Percentiles rank a stretch among this genome's conserved stretches.
Conservation (phyloP, 1,140 invertebrate genomes). For the Lepidurus packardi region DNA sequence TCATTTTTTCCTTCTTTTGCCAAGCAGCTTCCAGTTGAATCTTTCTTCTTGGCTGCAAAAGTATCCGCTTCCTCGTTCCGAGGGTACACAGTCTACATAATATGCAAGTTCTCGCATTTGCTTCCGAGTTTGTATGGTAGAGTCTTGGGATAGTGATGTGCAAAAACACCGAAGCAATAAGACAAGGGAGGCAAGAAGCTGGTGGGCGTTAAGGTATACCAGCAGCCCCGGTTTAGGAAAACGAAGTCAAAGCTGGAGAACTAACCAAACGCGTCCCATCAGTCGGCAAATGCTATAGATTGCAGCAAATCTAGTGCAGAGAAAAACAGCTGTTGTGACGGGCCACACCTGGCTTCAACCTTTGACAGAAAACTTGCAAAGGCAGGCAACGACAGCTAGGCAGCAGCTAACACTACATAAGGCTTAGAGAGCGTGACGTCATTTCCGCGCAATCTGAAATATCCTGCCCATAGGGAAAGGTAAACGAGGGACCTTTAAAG, state of each 20-base stretch:
- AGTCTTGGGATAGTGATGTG: neutral
- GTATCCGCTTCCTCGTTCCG: neutral
- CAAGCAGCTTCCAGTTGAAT: neutral
- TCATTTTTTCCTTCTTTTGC: neutral
- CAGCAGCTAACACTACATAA: conserved; percentile 21
- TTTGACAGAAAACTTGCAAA: conserved; percentile 22
- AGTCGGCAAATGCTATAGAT: conserved; percentile 16
- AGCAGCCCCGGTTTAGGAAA: neutral
- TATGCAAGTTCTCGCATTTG: neutral
- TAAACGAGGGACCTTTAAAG: neutral
- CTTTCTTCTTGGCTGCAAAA: neutral
- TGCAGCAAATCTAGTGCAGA: conserved; percentile 3
- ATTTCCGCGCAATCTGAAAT: conserved; percentile 1
- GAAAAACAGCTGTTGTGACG: conserved; percentile 19
- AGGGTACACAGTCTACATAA: neutral
- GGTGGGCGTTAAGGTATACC: neutral
- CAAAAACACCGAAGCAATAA: neutral
- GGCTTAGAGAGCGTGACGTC: neutral
- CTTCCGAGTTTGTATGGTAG: neutral
- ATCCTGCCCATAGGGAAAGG: neutral
- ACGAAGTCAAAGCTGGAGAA: neutral
- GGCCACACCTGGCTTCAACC: conserved; percentile 20
- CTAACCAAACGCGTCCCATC: conserved; percentile 9
- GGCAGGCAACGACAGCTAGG: conserved; percentile 13
- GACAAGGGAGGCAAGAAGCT: neutral